Conservation (phyloP, 2,113 vertebrate species). For the Dipodomys stephensi region DNA sequence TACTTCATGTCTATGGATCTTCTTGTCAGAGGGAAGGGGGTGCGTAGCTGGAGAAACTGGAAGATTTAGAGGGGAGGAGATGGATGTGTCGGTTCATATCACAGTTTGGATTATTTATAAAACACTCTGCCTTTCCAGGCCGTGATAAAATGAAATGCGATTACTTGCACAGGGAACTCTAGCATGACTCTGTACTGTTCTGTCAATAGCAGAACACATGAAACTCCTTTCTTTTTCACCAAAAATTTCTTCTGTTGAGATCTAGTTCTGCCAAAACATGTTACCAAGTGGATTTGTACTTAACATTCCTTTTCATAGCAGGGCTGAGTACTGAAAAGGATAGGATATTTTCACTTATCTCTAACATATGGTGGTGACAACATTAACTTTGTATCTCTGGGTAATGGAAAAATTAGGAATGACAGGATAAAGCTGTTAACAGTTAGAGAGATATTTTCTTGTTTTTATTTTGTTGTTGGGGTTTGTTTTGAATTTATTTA, state of each 20-base stretch:
- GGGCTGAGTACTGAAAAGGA: conserved; percentile 16
- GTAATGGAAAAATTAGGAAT: not conserved
- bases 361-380: not conserved
- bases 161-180: not conserved
- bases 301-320: not conserved
- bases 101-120: not conserved
- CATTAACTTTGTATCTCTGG: not conserved
- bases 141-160: conserved; percentile 3
- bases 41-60: not conserved
- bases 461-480: no score
- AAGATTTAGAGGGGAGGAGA: not conserved
- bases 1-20: not conserved
- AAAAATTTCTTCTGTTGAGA: conserved; percentile 8
- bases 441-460: not conserved
- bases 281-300: not conserved
- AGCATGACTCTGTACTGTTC: not conserved
- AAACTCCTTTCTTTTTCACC: not conserved
- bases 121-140: not conserved
- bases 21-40: not conserved
- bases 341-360: not conserved
- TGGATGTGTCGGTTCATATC: not conserved
- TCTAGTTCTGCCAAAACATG: not conserved
- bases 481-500: no score
- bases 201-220: not conserved
- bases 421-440: not conserved